phyloP scores from a whole-genome alignment of 2,888 invertebrate species.

The Melanostoma mellinum region DNA sequence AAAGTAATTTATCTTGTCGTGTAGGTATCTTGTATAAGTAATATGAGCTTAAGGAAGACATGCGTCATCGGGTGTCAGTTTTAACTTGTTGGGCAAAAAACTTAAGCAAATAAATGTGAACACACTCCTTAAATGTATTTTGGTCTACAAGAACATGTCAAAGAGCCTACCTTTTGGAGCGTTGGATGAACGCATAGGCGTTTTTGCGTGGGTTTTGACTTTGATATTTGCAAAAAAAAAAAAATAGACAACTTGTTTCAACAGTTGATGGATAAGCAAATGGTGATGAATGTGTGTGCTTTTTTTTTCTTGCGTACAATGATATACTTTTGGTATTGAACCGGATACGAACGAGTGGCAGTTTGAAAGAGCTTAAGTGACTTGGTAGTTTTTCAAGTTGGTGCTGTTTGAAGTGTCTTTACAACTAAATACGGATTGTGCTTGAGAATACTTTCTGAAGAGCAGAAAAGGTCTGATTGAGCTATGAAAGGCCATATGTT shows the following conservation, averaged over 20 bases:
- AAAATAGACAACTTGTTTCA: conserved; percentile 19
- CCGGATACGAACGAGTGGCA: conserved; percentile 16
- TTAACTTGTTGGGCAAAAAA: conserved; percentile 16
- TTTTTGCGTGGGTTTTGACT: conserved; percentile 50
- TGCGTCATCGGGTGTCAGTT: conserved; percentile 58
- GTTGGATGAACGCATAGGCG: conserved; percentile 52
- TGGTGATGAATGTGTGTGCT: conserved; percentile 37
- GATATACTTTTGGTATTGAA: conserved; percentile 9
- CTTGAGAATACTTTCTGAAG: background rate
- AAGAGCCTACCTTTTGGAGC: conserved; percentile 33
- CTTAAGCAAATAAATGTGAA: conserved; percentile 24
- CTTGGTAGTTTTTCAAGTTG: background rate
- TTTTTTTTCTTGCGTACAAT: background rate
- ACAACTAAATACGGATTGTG: background rate
- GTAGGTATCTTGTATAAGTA: conserved; percentile 1
- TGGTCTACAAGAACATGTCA: conserved; percentile 21
- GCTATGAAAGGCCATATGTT: too few species aligned
- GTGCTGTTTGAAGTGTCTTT: background rate
- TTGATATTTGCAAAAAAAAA: conserved; percentile 48
- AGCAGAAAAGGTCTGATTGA: background rate
- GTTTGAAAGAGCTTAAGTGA: background rate
- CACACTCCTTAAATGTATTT: conserved; percentile 49
- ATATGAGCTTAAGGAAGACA: conserved; percentile 8
- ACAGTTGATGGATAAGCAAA: conserved; percentile 33
- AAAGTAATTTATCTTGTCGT: background rate